Conservation (phyloP, 2,888 invertebrate species). For the Cistogaster globosa region DNA sequence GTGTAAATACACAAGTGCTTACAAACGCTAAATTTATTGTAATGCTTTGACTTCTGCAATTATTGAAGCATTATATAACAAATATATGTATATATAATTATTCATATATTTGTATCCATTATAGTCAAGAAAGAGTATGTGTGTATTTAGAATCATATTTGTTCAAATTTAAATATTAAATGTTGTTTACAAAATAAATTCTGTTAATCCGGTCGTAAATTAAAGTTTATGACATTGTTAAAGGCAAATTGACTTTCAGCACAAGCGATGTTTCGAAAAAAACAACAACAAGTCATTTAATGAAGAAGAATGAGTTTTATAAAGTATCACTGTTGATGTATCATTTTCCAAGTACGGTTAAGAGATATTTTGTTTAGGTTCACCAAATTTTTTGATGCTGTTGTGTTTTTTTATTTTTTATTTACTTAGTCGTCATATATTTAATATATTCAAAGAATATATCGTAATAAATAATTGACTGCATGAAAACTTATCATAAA, state of each 20-base stretch:
- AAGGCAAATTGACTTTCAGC: conserved; percentile 52
- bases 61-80: not conserved
- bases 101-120: not conserved
- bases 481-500: not conserved
- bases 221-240: conserved; percentile 60
- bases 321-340: not conserved
- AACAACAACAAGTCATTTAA: not conserved
- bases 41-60: not conserved
- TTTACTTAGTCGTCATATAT: conserved; percentile 13
- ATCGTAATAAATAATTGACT: conserved; percentile 13
- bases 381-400: not conserved
- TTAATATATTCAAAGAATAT: conserved; percentile 39
- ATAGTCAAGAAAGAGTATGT: not conserved
- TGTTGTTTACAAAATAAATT: conserved; percentile 52
- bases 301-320: not conserved
- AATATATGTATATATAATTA: not conserved
- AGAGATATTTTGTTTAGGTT: conserved; percentile 15
- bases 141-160: too few relatives aligned
- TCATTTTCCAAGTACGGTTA: not conserved
- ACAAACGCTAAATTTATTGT: not conserved
- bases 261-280: not conserved
- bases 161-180: conserved; percentile 37
- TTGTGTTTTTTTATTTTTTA: not conserved
- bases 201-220: conserved; percentile 65
- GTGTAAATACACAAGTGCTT: too few relatives aligned